Base-by-base conservation (phyloP, 1,140 invertebrate species). In the Sycobia sp. region DNA sequence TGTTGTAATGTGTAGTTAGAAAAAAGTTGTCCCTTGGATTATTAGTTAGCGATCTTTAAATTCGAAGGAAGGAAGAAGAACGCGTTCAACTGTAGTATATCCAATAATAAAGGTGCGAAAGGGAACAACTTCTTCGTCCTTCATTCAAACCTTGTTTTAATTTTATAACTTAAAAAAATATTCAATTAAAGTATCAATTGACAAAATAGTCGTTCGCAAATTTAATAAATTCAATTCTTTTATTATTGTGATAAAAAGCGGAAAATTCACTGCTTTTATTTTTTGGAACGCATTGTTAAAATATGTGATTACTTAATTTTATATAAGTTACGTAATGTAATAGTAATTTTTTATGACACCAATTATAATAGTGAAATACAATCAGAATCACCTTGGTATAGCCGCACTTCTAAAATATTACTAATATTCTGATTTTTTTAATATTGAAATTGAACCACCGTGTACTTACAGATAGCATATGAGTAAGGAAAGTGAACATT, bases 1-100 rank as follows among this genome's bases (percentile, higher is more conserved):
- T 34, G 34, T 27, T 49, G 22, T 53, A 54, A 9, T 14, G 9
- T 47, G 41, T 38, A 27, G 44, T 51, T 55, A 55, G 43, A 32
- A 34, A n/a, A n/a, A 46, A 41, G 50, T 16, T 38, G 38, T 46
- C 41, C 38, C 43, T 9, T 29, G 14, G 36, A 57, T 47, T 57
- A n/a, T 25, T 57, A 64, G 62, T 57, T 64, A 64, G 54, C 38
- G 29, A 57, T 43, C 18, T 57, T 43, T 38, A 51, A 63, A 57
- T 58, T 64, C 18, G 38, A 57, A 64, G 41, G 13, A 64, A 36
- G 59, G 9, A 44, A 18, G 41, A 47, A 53, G 41, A 18, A n/a
- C 13, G 27, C 18, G 44, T 25, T 51, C 36, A 2, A 18, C 38
- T 11, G 27, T 47, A 36, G 43, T 39, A 47, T 22, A 57, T 59